Evolutionary conservation across 1,140 invertebrate species (phyloP), one percentile per base, ranked within the genome.

Genomic region (Drosophila chauvacae): DNA sequence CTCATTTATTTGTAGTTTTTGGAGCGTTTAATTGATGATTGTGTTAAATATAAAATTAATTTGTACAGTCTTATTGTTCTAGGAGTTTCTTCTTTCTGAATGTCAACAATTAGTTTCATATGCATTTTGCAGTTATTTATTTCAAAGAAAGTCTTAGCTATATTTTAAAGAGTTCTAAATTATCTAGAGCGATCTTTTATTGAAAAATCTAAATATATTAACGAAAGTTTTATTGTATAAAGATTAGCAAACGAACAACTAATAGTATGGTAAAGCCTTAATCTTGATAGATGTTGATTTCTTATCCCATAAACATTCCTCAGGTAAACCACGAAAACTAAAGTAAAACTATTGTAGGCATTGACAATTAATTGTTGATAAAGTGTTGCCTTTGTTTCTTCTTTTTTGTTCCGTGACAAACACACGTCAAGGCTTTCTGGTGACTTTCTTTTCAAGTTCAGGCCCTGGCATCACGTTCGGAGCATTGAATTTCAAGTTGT

Each of bases 401-500:
- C 7, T 55, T 6, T 28, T 35, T 2, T 11, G 18, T 39, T 41
- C 14, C 23, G 3, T 39, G 50, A 16, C 51, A 53, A 35, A 53
- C 51, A 23, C 33, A 20, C 57, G 18, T 64, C 56, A 44, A 64
- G 62, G 62, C 30, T 26, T 61, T 41, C 35, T 30, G 16, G 18
- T 11, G 28, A 26, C 28, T 64, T 44, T 61, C 26, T 35, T 42
- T 62, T 5, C 9, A 16, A 35, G 58, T 61, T n/a, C 35, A 26
- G 33, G 28, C 26, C 6, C 18, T 23, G 61, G 14, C 56, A 61
- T 33, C 62, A 61, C 62, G 62, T 63, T 61, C 61, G 13, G 5
- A 30, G 62, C 59, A 33, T 63, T 44, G 5, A 33, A 26, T 65
- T 65, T 63, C 63, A 63, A 45, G 41, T 45, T 65, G 20, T 26